These are phyloP conservation scores for Tricholaema leucomelas DNA, from an alignment of 2,113 vertebrate species.

Conservation along the genomic window DNA sequence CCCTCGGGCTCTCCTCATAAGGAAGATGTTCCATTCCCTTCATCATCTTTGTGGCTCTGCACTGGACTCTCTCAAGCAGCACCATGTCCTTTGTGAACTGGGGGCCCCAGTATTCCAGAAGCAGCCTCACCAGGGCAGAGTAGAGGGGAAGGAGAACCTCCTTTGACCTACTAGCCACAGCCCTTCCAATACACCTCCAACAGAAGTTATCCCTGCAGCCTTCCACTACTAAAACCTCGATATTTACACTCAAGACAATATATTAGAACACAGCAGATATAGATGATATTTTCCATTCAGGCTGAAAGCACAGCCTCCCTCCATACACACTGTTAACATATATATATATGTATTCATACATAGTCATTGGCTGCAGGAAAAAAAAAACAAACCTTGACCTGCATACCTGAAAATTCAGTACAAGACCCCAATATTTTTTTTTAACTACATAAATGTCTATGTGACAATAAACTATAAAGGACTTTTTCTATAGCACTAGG, in stretches of 20 bases:
- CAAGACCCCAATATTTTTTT: neutral
- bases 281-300: neutral
- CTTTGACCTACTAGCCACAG: too few species aligned
- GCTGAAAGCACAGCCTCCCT: neutral
- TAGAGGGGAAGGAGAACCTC: too few species aligned
- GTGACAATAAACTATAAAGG: neutral
- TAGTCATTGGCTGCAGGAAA: neutral
- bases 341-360: neutral
- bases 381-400: neutral
- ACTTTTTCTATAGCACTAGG: neutral
- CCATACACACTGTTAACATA: neutral
- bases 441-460: neutral
- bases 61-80: too few species aligned
- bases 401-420: neutral
- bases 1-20: too few species aligned
- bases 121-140: too few species aligned
- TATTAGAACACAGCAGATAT: neutral
- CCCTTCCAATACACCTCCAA: neutral
- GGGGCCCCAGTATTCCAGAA: too few species aligned
- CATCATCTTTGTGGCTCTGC: too few species aligned
- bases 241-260: neutral
- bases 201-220: neutral
- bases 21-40: too few species aligned
- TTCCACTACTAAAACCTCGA: neutral
- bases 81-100: too few species aligned